These are phyloP conservation scores for Venustoraphidia nigricollis DNA, from an alignment of 2,888 invertebrate genomes.

Conservation along the genomic window DNA sequence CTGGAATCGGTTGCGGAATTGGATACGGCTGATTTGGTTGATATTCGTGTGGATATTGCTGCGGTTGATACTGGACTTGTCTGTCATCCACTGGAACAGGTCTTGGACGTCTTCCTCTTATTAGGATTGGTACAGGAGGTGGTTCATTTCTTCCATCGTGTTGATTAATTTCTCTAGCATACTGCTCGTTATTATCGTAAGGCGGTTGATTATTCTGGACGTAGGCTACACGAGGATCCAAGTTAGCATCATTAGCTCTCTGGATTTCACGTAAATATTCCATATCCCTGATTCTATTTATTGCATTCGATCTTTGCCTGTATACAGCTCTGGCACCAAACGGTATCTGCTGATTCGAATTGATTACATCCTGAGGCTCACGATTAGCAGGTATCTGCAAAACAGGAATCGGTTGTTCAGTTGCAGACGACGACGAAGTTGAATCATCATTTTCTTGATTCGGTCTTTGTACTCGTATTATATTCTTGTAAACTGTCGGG, in stretches of 20 bases:
- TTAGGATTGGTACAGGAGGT: constrained; percentile 22
- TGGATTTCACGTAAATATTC: constrained; percentile 5
- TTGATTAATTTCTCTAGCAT: constrained; percentile 17
- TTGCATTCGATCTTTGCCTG: constrained; percentile 22
- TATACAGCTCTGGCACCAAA: constrained; percentile 23
- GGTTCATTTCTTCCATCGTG: constrained; percentile 20
- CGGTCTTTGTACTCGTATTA: not conserved
- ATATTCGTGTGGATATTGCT: constrained; percentile 5
- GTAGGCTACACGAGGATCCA: constrained; percentile 5
- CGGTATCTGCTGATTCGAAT: constrained; percentile 28
- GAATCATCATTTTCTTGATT: constrained; percentile 21
- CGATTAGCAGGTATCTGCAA: constrained; percentile 35
- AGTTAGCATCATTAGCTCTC: not conserved
- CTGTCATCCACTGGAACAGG: constrained; percentile 26
- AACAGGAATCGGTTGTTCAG: constrained; percentile 36
- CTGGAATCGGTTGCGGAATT: constrained; percentile 18
- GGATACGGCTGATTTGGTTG: constrained; percentile 15
- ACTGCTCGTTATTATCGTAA: constrained; percentile 14
- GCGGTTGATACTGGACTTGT: constrained; percentile 9
- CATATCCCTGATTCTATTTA: constrained; percentile 14
- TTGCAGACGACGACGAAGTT: constrained; percentile 24
- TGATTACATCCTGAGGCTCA: constrained; percentile 22
- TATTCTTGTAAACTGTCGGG: constrained; percentile 2
- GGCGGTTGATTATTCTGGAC: constrained; percentile 3
- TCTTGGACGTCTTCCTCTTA: constrained; percentile 16